phyloP scores from a whole-genome alignment of 1,140 invertebrate genomes.

The Vanessa tameamea region DNA sequence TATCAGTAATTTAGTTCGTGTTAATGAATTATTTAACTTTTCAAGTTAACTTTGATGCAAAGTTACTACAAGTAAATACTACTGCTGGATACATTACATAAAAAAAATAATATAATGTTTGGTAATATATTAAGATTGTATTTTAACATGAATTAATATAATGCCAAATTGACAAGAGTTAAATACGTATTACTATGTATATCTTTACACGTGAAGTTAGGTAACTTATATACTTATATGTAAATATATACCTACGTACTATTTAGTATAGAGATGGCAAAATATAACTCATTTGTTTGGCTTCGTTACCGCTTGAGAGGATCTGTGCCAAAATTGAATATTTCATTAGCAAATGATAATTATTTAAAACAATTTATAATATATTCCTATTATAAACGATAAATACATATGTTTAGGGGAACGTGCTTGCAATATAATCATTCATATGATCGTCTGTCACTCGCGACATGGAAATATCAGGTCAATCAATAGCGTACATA shows the following conservation, averaged over 20 bases:
- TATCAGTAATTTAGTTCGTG: no score
- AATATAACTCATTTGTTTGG: neutral
- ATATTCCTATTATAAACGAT: neutral
- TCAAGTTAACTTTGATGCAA: no score
- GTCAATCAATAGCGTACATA: slow-evolving; percentile 55
- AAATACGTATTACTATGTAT: no score
- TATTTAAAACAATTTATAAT: neutral
- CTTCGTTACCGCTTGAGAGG: neutral
- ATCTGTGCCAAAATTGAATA: slow-evolving; percentile 1
- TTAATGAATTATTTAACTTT: no score
- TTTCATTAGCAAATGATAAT: slow-evolving; percentile 1
- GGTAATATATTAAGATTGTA: no score
- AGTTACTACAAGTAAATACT: no score
- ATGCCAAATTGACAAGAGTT: no score
- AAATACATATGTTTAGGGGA: no score
- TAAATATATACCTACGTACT: neutral
- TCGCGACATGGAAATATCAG: slow-evolving; percentile 40
- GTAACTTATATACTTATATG: neutral
- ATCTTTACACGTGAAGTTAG: neutral
- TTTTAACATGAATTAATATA: no score
- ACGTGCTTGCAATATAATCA: neutral
- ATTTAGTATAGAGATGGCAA: neutral
- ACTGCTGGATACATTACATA: no score
- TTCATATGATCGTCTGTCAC: slow-evolving; percentile 28
- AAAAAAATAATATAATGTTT: no score